Evolutionary conservation across 2,888 invertebrate species (phyloP).

Genomic region (Melieria crassipennis): DNA sequence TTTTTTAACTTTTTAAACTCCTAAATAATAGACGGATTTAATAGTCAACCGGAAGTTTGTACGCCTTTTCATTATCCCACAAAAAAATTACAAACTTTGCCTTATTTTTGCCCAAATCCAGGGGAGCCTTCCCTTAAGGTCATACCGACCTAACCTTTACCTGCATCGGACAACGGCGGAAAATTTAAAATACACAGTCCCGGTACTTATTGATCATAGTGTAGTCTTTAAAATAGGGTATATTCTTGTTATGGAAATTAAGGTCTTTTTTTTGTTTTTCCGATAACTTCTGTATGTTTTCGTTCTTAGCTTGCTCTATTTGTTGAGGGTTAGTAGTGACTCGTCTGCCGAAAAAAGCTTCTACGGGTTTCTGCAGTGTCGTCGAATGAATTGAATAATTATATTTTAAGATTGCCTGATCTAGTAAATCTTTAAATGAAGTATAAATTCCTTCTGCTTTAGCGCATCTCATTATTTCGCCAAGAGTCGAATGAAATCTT

Average conservation of each 20-base stretch:
- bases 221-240: not conserved
- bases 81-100: too few relatives aligned
- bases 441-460: not conserved
- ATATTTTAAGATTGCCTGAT: not conserved
- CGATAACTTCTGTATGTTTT: not conserved
- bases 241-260: not conserved
- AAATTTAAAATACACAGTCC: too few relatives aligned
- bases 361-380: not conserved
- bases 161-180: too few relatives aligned
- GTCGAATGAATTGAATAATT: conserved; percentile 1
- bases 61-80: too few relatives aligned
- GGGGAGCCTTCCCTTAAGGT: too few relatives aligned
- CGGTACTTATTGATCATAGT: not conserved
- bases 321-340: conserved; percentile 4
- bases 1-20: too few relatives aligned
- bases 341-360: conserved; percentile 2
- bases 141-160: too few relatives aligned
- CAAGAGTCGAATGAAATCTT: not conserved
- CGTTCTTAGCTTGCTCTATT: conserved; percentile 5
- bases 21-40: too few relatives aligned
- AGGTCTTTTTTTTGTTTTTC: not conserved
- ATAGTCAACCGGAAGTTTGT: too few relatives aligned
- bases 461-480: too few relatives aligned
- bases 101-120: too few relatives aligned
- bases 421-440: not conserved